Conservation (phyloP, 2,113 vertebrate genomes). For the Lampris incognitus region DNA sequence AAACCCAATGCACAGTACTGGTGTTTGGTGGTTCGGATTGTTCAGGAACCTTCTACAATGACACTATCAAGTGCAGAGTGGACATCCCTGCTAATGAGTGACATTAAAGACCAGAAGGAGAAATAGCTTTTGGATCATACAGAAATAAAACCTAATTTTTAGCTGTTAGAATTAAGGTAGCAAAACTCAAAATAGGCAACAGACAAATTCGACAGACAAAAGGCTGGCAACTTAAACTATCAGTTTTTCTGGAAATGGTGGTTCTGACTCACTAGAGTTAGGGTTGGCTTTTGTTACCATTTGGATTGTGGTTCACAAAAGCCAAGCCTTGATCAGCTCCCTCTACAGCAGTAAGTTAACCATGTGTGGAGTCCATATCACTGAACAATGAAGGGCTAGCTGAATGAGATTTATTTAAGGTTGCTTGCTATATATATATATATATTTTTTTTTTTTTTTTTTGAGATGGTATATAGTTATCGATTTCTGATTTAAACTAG, state of each 20-base stretch:
- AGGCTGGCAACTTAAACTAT: too few relatives aligned
- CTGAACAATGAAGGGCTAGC: background rate
- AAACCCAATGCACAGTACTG: conserved; percentile 71
- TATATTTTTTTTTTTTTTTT: conserved; percentile 8
- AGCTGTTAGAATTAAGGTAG: too few relatives aligned
- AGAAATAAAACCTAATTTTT: background rate
- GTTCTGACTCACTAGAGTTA: too few relatives aligned
- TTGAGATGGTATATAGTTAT: too few relatives aligned
- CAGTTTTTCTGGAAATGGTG: too few relatives aligned
- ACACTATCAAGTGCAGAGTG: conserved; percentile 77
- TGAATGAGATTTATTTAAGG: conserved; percentile 2
- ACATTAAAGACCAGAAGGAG: background rate
- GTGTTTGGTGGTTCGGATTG: conserved; percentile 89
- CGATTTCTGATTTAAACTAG: too few relatives aligned
- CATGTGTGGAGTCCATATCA: background rate
- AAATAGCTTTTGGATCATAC: background rate
- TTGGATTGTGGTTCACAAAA: background rate
- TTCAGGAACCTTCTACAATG: conserved; percentile 85
- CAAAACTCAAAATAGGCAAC: too few relatives aligned
- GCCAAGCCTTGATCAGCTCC: background rate
- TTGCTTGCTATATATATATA: background rate
- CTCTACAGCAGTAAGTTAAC: background rate
- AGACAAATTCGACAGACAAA: background rate
- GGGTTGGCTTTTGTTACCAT: background rate
- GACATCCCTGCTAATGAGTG: conserved; percentile 61